Base-by-base conservation (phyloP, 2,797 vertebrate genomes). In the Arnoldichthys spilopterus region DNA sequence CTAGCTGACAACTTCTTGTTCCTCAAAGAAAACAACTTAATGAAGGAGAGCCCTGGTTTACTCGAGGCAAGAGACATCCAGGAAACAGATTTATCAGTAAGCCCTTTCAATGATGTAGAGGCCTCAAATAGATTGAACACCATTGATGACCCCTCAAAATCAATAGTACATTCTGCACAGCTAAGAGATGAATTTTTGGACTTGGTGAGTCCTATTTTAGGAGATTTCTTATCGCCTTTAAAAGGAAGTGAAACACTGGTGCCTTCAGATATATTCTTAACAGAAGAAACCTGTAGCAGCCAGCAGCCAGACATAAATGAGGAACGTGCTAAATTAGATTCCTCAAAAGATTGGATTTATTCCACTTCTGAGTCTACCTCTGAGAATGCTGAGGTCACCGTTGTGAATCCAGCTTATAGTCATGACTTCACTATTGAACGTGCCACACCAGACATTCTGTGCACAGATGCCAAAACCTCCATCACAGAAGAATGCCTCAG, bases 1-100 rank as follows among this genome's bases (percentile, higher is more conserved):
- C 90, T 97, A 18, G 84, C 91, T 2, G 95, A 95, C 76, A 98
- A 98, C 87, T 98, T 95, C 82, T 53, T 94, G 73, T 98, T 98
- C 89, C 96, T 98, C 82, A 95, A 92, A 85, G 96, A 98, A 77
- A 96, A 93, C 43, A 94, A 90, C 73, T 89, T 99, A 20, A 34
- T 98, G 80, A 95, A 93, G 87, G 94, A 92, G 5, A 81, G 87
- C 2, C 76, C 90, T 30, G 81, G 82, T 67, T 90, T 85, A 56
- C 88, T 90, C 0, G 91, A 93, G 26, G 13, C 86, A 2, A 84
- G 83, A 72, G 90, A 92, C 5, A 86, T 91, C 76, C 90, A 90
- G 11, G 92, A 94, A 32, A 80, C 88, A 11, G 79, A 87, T 74
- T 90, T 93, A 78, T 90, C 84, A 64, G 91, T 93, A 86, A 89